A percentile compares a stretch with the other conserved stretches of the same genome.
Conservation (phyloP, 2,888 invertebrate genomes). For the Sesia apiformis region DNA sequence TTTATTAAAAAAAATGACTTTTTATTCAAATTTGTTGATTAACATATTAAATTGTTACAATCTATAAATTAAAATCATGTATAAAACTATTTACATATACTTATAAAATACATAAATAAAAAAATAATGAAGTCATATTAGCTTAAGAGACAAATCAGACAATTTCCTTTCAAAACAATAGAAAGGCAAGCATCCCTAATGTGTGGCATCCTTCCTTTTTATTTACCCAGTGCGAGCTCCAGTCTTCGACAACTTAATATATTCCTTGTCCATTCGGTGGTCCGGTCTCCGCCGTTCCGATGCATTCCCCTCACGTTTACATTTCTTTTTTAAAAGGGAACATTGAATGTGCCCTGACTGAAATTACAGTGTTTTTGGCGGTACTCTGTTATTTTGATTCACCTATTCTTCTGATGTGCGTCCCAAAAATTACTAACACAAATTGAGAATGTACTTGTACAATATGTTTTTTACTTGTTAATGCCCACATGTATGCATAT, state of each 20-base stretch:
- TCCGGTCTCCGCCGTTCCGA: constrained; percentile 21
- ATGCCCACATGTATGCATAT: no score
- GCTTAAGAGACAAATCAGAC: no score
- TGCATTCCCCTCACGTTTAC: constrained; percentile 50
- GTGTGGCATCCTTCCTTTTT: neutral
- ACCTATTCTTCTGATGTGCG: constrained; percentile 27
- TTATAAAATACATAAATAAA: no score
- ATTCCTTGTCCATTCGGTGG: constrained; percentile 47
- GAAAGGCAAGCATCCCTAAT: neutral
- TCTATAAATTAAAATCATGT: no score
- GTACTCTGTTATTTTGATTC: constrained; percentile 56
- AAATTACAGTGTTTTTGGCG: constrained; percentile 64
- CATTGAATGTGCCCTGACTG: constrained; percentile 55
- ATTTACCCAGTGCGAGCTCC: neutral
- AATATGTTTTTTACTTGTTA: no score
- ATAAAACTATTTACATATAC: no score
- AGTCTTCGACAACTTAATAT: constrained; percentile 21
- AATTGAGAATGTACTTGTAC: no score
- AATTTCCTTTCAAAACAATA: no score
- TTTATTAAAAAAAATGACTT: no score
- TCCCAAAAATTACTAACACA: constrained; percentile 2
- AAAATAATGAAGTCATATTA: no score
- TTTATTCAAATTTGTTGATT: no score
- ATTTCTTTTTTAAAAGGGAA: constrained; percentile 50
- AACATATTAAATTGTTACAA: no score